Evolutionary conservation across 2,113 vertebrate genomes (phyloP).

Genomic region (Hoplias malabaricus): DNA sequence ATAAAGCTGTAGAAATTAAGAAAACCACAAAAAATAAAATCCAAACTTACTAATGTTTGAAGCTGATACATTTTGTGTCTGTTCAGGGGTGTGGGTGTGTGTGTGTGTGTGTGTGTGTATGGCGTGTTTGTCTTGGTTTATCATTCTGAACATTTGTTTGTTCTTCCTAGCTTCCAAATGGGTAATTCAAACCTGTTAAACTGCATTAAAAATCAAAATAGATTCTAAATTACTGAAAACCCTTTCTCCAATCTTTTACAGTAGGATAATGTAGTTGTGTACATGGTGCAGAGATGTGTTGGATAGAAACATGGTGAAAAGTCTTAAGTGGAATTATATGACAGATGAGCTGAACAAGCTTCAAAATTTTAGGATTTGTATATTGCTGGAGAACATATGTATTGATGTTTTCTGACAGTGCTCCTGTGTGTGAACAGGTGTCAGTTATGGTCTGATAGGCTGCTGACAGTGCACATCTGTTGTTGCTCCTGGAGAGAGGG

Average conservation of each 20-base stretch:
- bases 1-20: too few relatives aligned
- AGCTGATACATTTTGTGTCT: too few relatives aligned
- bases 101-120: too few relatives aligned
- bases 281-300: background rate
- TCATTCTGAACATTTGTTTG: too few relatives aligned
- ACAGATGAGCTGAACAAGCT: background rate
- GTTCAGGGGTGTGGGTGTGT: too few relatives aligned
- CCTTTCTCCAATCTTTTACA: background rate
- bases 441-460: background rate
- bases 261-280: background rate
- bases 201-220: too few relatives aligned
- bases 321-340: background rate
- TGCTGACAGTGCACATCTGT: slow-evolving; percentile 11
- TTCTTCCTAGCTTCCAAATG: too few relatives aligned
- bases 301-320: background rate
- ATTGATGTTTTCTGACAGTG: background rate
- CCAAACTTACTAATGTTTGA: too few relatives aligned
- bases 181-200: too few relatives aligned
- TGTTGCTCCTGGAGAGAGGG: background rate
- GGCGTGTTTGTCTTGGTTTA: too few relatives aligned
- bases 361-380: background rate
- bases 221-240: too few relatives aligned
- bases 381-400: background rate
- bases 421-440: background rate
- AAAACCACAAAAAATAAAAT: too few relatives aligned